Evolutionary conservation across 2,888 invertebrate species (phyloP).

Genomic region (Stenodema calcarata): DNA sequence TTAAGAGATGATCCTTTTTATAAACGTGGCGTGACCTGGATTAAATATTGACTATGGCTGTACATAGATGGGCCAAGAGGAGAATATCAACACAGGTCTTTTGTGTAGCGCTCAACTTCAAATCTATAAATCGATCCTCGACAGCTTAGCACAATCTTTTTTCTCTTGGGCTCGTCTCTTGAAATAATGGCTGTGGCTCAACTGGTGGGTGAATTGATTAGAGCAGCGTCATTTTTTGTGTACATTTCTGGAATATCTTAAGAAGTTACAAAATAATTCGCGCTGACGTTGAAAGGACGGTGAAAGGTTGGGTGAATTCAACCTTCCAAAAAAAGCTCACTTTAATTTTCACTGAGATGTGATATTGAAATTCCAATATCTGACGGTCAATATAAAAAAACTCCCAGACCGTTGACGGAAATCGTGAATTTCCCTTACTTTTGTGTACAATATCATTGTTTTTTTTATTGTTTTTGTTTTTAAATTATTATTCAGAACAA

Average conservation of each 20-base stretch:
- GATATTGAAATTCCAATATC: too few species aligned
- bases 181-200: not conserved
- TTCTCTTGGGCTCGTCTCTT: not conserved
- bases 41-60: not conserved
- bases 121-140: slow-evolving; percentile 16
- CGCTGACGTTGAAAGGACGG: too few species aligned
- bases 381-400: too few species aligned
- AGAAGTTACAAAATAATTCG: too few species aligned
- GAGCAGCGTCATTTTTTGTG: not conserved
- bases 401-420: too few species aligned
- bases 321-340: too few species aligned
- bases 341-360: too few species aligned
- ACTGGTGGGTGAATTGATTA: not conserved
- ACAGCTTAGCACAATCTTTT: not conserved
- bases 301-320: too few species aligned
- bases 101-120: not conserved
- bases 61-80: not conserved
- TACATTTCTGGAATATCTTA: not conserved
- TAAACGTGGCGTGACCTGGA: not conserved
- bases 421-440: too few species aligned
- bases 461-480: too few species aligned
- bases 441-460: too few species aligned
- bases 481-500: too few species aligned
- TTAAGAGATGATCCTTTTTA: not conserved
- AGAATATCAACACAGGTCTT: slow-evolving; percentile 24